phyloP scores from a whole-genome alignment of 37 sponge, comb jelly and placozoan species.

The Amphimedon queenslandica region DNA sequence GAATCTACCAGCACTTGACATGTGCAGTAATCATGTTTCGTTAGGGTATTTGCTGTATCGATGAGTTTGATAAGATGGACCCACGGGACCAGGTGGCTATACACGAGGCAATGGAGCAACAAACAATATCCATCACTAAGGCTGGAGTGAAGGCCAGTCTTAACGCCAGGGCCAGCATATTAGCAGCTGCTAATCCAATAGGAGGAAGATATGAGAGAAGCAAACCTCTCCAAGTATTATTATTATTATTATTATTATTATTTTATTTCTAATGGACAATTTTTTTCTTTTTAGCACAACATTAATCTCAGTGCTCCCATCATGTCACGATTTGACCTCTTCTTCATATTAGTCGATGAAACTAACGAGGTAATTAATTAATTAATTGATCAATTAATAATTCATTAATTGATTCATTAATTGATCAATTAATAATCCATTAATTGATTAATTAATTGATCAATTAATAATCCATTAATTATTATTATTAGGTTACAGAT shows the following conservation, averaged over 20 bases:
- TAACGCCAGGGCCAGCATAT: slow-evolving; percentile 94
- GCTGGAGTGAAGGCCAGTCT: slow-evolving; percentile 99
- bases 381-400: too few relatives aligned
- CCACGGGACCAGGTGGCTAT: slow-evolving; percentile 95
- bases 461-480: neutral
- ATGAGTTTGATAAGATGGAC: slow-evolving; percentile 99
- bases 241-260: neutral
- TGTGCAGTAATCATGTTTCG: neutral
- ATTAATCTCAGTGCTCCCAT: slow-evolving; percentile 92
- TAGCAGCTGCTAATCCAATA: slow-evolving; percentile 98
- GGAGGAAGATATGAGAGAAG: slow-evolving; percentile 94
- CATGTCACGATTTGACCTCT: slow-evolving; percentile 97
- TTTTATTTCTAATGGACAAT: neutral
- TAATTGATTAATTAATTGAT: too few relatives aligned
- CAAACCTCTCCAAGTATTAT: slow-evolving; percentile 83
- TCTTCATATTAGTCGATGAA: slow-evolving; percentile 97
- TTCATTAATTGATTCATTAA: too few relatives aligned
- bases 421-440: too few relatives aligned
- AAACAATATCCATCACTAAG: slow-evolving; percentile 99
- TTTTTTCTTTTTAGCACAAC: slow-evolving; percentile 73
- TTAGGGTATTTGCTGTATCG: slow-evolving; percentile 99
- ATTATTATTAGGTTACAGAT: slow-evolving; percentile 73
- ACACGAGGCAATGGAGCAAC: slow-evolving; percentile 99
- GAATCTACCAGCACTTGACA: neutral
- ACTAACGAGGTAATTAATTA: slow-evolving; percentile 82